These are phyloP conservation scores for Drosophila prosaltans DNA, from an alignment of 1,140 invertebrate species.

Conservation along the genomic window DNA sequence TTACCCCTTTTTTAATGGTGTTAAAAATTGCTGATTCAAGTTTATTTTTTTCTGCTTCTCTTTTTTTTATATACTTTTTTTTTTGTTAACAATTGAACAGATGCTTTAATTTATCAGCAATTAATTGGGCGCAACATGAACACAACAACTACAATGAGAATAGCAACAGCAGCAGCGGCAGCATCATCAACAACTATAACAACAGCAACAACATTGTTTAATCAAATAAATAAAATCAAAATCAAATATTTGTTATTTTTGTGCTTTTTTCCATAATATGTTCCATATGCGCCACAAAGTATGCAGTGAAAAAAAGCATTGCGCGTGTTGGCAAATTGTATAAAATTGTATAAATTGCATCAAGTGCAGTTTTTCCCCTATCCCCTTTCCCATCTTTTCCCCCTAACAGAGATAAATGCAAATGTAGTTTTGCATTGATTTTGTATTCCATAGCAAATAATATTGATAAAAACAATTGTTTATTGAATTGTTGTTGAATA, in stretches of 20 bases:
- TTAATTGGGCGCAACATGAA: slow-evolving; percentile 20
- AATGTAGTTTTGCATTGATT: slow-evolving; percentile 11
- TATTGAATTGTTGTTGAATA: not conserved
- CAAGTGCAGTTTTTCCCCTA: not conserved
- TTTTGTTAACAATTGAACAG: slow-evolving; percentile 16
- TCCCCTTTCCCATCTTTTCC: not conserved
- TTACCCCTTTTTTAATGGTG: slow-evolving; percentile 15
- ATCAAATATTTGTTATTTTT: slow-evolving; percentile 19
- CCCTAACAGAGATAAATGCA: slow-evolving; percentile 1
- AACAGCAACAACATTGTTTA: slow-evolving; percentile 14
- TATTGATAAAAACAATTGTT: slow-evolving; percentile 1
- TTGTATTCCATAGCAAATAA: slow-evolving; percentile 3
- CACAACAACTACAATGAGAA: not conserved
- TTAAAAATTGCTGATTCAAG: slow-evolving; percentile 17
- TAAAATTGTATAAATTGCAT: slow-evolving; percentile 39
- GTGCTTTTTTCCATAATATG: not conserved
- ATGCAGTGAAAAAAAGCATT: slow-evolving; percentile 15
- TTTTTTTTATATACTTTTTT: too few relatives aligned
- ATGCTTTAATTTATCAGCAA: slow-evolving; percentile 22
- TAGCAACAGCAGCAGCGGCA: not conserved
- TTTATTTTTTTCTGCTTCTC: not conserved
- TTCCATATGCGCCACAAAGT: slow-evolving; percentile 5
- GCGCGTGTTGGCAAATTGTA: slow-evolving; percentile 5
- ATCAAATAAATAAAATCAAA: slow-evolving; percentile 24
- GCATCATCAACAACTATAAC: not conserved